Evolutionary conservation across 2,797 vertebrate genomes (phyloP).

Genomic region (Chiloscyllium punctatum): DNA sequence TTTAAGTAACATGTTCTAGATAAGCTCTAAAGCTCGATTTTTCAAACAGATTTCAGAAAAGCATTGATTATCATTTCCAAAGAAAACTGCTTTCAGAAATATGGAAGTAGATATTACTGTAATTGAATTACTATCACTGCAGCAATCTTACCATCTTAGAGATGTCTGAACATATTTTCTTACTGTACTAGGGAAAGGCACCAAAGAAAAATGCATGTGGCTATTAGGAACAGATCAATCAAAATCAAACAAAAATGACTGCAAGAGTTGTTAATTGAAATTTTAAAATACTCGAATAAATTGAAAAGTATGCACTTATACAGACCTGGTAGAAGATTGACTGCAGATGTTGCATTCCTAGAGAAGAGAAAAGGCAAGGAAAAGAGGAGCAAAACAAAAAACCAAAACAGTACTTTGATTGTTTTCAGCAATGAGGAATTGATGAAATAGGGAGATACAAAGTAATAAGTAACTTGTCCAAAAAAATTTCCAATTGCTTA

Average conservation of each 20-base stretch:
- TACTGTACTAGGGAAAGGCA: not conserved
- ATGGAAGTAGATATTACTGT: not conserved
- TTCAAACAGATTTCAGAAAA: not conserved
- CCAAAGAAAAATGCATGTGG: not conserved
- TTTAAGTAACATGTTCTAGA: not conserved
- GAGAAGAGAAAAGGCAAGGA: not conserved
- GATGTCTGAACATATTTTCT: not conserved
- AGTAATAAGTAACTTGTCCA: not conserved
- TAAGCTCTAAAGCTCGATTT: not conserved
- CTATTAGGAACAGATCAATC: not conserved
- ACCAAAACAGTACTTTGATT: not conserved
- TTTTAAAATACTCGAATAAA: not conserved
- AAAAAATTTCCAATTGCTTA: not conserved
- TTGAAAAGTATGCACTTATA: not conserved
- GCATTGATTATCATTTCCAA: not conserved
- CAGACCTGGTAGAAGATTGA: not conserved
- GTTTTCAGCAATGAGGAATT: not conserved
- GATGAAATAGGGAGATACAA: not conserved
- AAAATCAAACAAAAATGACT: not conserved
- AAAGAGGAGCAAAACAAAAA: not conserved
- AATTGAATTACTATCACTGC: not conserved
- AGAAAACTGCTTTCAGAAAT: not conserved
- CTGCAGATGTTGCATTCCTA: not conserved
- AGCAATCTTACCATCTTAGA: not conserved
- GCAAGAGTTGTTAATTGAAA: not conserved